Percentiles rank a stretch among this genome's conserved stretches.
Evolutionary conservation across 2,113 vertebrate genomes (phyloP).

Genomic region (Paraplagusia blochii): DNA sequence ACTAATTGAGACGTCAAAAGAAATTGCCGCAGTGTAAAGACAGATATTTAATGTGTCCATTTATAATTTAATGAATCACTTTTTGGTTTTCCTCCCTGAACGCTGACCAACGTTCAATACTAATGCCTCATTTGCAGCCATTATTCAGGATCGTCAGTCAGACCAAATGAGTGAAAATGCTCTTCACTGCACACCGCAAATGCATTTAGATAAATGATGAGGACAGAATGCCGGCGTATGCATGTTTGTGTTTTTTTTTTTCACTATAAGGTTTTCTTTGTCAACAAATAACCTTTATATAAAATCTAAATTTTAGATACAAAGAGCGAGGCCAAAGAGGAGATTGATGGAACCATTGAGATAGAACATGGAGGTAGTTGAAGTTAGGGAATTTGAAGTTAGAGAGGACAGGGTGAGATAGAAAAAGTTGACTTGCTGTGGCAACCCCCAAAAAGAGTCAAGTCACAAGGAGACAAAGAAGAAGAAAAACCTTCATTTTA

Average conservation of each 20-base stretch:
- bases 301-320: no score
- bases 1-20: background rate
- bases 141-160: slow-evolving; percentile 1
- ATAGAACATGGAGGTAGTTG: no score
- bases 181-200: slow-evolving; percentile 24
- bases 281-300: no score
- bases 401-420: no score
- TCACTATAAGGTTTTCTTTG: background rate
- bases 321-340: no score
- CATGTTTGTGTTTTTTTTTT: background rate
- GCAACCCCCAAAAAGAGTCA: no score
- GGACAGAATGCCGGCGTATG: background rate
- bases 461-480: no score
- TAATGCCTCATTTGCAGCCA: slow-evolving; percentile 16
- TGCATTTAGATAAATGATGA: slow-evolving; percentile 6
- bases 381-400: no score
- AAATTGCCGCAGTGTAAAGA: background rate
- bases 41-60: background rate
- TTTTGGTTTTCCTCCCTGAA: slow-evolving; percentile 1
- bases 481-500: no score
- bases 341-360: no score
- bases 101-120: slow-evolving; percentile 3
- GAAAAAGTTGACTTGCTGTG: no score
- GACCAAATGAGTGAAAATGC: background rate
- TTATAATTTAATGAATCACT: slow-evolving; percentile 6